Conservation (phyloP, 2,797 vertebrate species). For the Phataginus tetradactyla region DNA sequence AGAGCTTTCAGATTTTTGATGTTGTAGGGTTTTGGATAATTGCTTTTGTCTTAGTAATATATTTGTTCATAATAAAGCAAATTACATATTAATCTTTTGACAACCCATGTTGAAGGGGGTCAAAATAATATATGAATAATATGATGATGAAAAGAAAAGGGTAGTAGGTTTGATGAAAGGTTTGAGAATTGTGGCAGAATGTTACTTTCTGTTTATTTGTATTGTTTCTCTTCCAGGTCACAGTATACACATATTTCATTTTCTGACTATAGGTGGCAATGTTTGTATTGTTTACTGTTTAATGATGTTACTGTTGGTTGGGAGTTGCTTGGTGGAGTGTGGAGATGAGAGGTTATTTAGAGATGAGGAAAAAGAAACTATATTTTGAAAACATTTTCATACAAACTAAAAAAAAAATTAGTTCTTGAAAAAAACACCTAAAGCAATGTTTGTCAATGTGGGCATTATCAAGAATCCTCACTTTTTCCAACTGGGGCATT, state of each 20-base stretch:
- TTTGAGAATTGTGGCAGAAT: neutral
- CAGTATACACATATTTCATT: neutral
- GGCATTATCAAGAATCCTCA: neutral
- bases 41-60: conserved; percentile 12
- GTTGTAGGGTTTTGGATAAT: neutral
- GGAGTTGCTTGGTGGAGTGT: neutral
- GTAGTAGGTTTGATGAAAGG: neutral
- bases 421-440: neutral
- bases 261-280: conserved; percentile 75
- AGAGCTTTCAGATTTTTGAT: neutral
- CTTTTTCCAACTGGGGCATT: neutral
- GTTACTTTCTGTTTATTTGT: conserved; percentile 24
- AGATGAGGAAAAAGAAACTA: conserved; percentile 20
- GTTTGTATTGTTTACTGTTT: conserved; percentile 51
- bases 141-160: neutral
- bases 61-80: neutral
- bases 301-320: neutral
- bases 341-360: conserved; percentile 19
- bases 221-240: conserved; percentile 41
- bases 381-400: conserved; percentile 29
- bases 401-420: neutral
- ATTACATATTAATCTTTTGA: neutral
- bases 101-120: neutral
- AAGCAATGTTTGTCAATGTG: neutral
- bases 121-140: neutral